Base-by-base conservation (phyloP, 2,888 invertebrate species). In the Morinoia aosen region DNA sequence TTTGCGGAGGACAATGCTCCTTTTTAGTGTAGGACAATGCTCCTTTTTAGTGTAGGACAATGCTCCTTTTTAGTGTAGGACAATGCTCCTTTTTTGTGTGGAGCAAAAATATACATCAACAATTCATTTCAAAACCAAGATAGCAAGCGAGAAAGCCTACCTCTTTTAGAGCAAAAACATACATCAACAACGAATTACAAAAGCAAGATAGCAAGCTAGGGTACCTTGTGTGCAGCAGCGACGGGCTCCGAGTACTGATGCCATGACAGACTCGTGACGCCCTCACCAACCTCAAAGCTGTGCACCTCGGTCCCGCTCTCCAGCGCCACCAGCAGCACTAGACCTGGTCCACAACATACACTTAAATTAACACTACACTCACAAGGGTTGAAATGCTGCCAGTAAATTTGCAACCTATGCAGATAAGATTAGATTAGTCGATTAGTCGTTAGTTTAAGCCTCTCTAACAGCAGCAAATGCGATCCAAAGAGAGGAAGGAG, bases 281-380 rank as follows among this genome's bases (percentile, higher is more conserved):
- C 98, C 97, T 97, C 98, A 95, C 97, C 97, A 95, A 98, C 97
- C 95, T 97, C 97, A 97, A 98, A 97, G 95, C 98, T 98, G 97
- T 98, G 98, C 25, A 99, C 97, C 96, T 98, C 98, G 97, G 98
- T 98, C 97, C 98, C 98, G 97, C 98, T 98, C 97, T 99, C 99
- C 95, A 99, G 98, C 97, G 99, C 98, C 91, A 98, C 98, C 94
- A 99, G 97, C 61, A 98, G 97, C 1, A 98, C 98, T 97, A 98
- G 98, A 25, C 98, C 98, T 97, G 98, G 39, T 39, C 40, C 90
- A 14, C 8, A 14, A 40, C 4, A 88, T 11, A 88, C 33, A 88
- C 11, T 14, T 39, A 19, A 76, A 19, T 10, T 76, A 76, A 19
- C 19, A 76, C 10, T 3, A 76, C 8, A 33, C 76, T 10, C 76